Evolutionary conservation across 2,797 vertebrate genomes (phyloP), one percentile per base, ranked within the genome.

Genomic region (Chelidonichthys spinosus): DNA sequence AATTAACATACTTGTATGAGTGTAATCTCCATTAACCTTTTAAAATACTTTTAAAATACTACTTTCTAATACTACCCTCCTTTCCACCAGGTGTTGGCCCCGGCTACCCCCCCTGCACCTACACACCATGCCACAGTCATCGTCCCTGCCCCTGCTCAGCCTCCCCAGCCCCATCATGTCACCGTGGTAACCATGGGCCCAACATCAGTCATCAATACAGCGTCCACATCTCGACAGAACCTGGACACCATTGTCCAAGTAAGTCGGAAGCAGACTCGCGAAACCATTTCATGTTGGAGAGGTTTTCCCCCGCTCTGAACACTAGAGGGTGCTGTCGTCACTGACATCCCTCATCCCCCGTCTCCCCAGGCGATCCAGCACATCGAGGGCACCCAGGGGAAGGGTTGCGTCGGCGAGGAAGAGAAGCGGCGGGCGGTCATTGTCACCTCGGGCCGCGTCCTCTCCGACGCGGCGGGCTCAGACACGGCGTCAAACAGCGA

Each of bases 201-300:
- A 0, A 85, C 98, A 80, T 99, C 98, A 0, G 98, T 99, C 83
- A 99, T 99, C 94, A 99, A 97, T 90, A 95, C 97, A 10, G 96
- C 95, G 78, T 99, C 98, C 77, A 99, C 98, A 0, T 99, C 98
- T 74, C 95, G 98, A 89, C 98, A 99, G 87, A 99, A 99, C 90
- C 94, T 99, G 93, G 98, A 99, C 94, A 99, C 98, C 74, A 99
- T 99, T 0, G 98, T 99, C 92, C 98, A 99, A 95, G 98, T 99
- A 82, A 91, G 85, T 36, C 7, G 2, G 37, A 5, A 15, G 32
- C 52, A 32, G 53, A 18, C 0, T 32, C 2, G 0, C 5, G 32
- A 37, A 3, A 18, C 0, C 5, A 0, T 13, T 32, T 18, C 14
- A 46, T 5, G 11, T 2, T 50, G 33, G 25, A 40, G 35, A 2